These are phyloP conservation scores for Toxostoma redivivum DNA, from an alignment of 2,113 vertebrate genomes.

Conservation along the genomic window DNA sequence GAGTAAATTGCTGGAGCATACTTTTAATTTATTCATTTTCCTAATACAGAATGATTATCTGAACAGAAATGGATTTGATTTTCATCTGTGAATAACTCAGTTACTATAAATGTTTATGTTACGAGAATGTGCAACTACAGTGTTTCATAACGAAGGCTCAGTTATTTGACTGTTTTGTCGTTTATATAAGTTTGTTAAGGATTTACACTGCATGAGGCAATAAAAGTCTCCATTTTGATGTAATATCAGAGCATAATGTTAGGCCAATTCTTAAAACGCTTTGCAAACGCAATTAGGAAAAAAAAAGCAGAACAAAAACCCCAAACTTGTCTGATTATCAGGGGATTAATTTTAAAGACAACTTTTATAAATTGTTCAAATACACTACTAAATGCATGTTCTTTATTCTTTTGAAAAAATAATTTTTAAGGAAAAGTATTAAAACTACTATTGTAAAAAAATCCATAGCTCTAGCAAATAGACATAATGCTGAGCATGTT, in stretches of 20 bases:
- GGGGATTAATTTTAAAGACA: background rate
- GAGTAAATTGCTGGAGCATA: slow-evolving; percentile 68
- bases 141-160: slow-evolving; percentile 14
- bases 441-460: background rate
- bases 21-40: slow-evolving; percentile 78
- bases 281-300: background rate
- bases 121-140: slow-evolving; percentile 17
- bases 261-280: background rate
- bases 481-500: background rate
- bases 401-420: background rate
- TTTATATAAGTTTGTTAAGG: slow-evolving; percentile 6
- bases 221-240: background rate
- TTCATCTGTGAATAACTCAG: slow-evolving; percentile 64
- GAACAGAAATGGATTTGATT: slow-evolving; percentile 65
- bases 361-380: background rate
- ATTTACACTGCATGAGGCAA: background rate
- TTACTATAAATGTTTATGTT: slow-evolving; percentile 69
- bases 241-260: background rate
- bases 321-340: background rate
- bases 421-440: background rate
- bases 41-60: slow-evolving; percentile 69
- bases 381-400: background rate
- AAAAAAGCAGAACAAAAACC: background rate
- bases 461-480: background rate
- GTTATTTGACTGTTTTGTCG: slow-evolving; percentile 30